Evolutionary conservation across 2,888 invertebrate species (phyloP), one percentile per base, ranked within the genome.

Genomic region (Glomeris marginata): DNA sequence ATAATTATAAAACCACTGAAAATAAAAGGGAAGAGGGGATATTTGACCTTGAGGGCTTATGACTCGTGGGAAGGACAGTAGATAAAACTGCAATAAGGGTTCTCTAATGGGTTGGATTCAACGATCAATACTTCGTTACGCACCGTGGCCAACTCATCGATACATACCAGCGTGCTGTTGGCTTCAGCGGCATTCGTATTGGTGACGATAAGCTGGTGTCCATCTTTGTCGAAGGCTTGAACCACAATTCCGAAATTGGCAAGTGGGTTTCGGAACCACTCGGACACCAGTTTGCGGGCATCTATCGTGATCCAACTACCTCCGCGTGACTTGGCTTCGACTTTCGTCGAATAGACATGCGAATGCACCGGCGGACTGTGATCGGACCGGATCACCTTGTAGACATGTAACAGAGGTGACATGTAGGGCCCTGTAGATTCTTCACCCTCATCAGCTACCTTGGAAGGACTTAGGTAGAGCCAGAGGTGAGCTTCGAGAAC

Each of bases 181-280:
- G 77, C 28, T 72, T 69, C 72, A 75, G 71, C 8, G 28, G 28
- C 67, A 10, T 63, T 66, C 45, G 76, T 74, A 64, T 80, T 79
- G n/a, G 79, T 81, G 58, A 81, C 78, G 42, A 80, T 74, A 20
- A 62, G 47, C 18, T 59, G 56, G 8, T 53, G 47, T 10, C 60
- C 62, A n/a, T 59, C 52, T 5, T 55, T 54, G 45, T 63, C 62
- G 11, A 52, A 56, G 55, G 63, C 77, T 66, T 80, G 81, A 57
- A 88, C 74, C 20, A 83, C 76, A 59, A 88, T 77, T 38, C 84
- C 85, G 59, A 81, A 75, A 63, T 81, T 82, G 59, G 80, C 78
- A 50, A 78, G 71, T 2, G 81, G 80, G 63, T 78, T 74, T 56
- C 77, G 77, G 65, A 82, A 78, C 80, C 85, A 86, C 58, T 81